These are phyloP conservation scores for Bimastos eiseni DNA, from an alignment of 2,888 invertebrate genomes.

Conservation along the genomic window DNA sequence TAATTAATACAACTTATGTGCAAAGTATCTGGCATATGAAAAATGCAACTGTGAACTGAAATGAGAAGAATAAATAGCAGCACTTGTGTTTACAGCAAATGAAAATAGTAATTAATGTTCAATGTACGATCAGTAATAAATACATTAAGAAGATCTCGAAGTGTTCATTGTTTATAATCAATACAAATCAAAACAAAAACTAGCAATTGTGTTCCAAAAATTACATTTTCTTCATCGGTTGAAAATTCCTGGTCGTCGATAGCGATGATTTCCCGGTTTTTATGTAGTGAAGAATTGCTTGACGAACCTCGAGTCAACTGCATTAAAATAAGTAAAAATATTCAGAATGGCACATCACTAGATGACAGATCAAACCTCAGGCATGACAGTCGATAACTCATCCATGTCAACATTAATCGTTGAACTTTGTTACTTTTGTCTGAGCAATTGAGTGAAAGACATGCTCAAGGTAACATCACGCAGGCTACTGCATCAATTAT, in stretches of 20 bases:
- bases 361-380: not conserved
- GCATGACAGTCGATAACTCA: too few species aligned
- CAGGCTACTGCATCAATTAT: not conserved
- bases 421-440: too few species aligned
- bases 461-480: too few species aligned
- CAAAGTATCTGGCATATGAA: too few species aligned
- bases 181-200: not conserved
- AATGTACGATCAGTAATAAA: not conserved
- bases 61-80: not conserved
- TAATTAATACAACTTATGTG: too few species aligned
- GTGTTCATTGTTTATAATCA: not conserved
- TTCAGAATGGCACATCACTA: slow-evolving; percentile 20
- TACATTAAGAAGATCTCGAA: not conserved
- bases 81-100: not conserved
- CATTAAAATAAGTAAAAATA: slow-evolving; percentile 20
- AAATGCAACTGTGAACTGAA: too few species aligned
- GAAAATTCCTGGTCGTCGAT: slow-evolving; percentile 90
- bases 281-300: slow-evolving; percentile 24
- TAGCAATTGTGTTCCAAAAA: too few species aligned
- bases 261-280: slow-evolving; percentile 73
- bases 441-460: too few species aligned
- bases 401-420: too few species aligned
- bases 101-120: not conserved
- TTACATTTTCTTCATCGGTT: slow-evolving; percentile 80
- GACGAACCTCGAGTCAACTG: not conserved